Percentiles rank a stretch among this genome's conserved stretches.
Conservation (phyloP, 2,888 invertebrate species). For the Drosophila differens region DNA sequence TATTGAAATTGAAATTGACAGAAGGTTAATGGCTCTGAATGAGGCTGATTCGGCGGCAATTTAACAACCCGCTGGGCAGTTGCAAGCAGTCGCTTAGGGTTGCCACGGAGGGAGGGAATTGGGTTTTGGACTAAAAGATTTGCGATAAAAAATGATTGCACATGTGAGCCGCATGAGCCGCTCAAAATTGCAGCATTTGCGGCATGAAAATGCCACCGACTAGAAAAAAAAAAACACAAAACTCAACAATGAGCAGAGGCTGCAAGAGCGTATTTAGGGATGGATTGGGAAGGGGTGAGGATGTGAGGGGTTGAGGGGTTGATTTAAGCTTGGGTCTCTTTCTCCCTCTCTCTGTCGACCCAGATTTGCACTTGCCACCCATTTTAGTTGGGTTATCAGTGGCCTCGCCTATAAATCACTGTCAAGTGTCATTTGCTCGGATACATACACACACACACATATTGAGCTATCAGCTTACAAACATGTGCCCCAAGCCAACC, state of each 20-base stretch:
- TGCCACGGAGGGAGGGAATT: background rate
- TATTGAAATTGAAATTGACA: conserved; percentile 78
- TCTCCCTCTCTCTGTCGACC: conserved; percentile 34
- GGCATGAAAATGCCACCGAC: conserved; percentile 68
- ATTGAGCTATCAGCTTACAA: conserved; percentile 59
- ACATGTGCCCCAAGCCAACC: conserved; percentile 51
- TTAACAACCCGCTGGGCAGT: conserved; percentile 74
- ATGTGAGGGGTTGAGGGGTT: conserved; percentile 8
- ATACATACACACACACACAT: conserved; percentile 36
- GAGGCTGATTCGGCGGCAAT: conserved; percentile 60
- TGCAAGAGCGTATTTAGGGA: background rate
- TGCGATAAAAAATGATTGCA: conserved; percentile 81
- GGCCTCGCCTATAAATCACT: conserved; percentile 84
- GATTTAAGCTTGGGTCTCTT: conserved; percentile 6
- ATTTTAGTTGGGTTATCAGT: conserved; percentile 80
- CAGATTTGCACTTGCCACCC: conserved; percentile 78
- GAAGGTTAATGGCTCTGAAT: conserved; percentile 78
- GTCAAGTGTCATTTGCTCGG: conserved; percentile 85
- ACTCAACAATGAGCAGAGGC: conserved; percentile 47
- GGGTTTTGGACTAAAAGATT: conserved; percentile 45
- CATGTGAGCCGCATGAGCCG: conserved; percentile 71
- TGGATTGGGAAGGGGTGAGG: background rate
- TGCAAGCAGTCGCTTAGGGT: conserved; percentile 56
- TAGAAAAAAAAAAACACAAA: conserved; percentile 55
- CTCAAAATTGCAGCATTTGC: conserved; percentile 80